These are phyloP conservation scores for Sebastes taczanowskii DNA, from an alignment of 2,797 vertebrate species.

Conservation along the genomic window DNA sequence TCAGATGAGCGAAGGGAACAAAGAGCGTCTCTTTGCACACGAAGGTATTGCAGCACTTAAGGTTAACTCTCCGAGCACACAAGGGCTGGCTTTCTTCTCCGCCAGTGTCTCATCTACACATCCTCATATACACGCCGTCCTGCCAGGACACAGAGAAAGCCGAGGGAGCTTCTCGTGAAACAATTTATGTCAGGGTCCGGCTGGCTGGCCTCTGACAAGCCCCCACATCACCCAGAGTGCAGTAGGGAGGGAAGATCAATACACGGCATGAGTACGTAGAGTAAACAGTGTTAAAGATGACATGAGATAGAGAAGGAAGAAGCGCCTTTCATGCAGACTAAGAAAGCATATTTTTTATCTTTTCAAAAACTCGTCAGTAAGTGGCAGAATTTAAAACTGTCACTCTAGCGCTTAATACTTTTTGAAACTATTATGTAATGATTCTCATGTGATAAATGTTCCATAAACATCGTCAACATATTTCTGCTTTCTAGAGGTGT, in stretches of 20 bases:
- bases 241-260: not conserved
- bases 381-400: not conserved
- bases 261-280: not conserved
- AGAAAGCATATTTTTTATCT: not conserved
- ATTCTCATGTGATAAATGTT: not conserved
- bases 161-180: slow-evolving; percentile 59
- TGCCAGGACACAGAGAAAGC: slow-evolving; percentile 45
- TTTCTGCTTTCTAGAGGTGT: not conserved
- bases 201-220: slow-evolving; percentile 51
- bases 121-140: slow-evolving; percentile 33
- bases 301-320: not conserved
- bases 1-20: slow-evolving; percentile 66
- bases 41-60: slow-evolving; percentile 62
- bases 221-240: slow-evolving; percentile 13
- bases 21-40: slow-evolving; percentile 67
- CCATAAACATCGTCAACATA: not conserved
- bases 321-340: not conserved
- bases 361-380: not conserved
- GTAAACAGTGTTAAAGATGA: not conserved
- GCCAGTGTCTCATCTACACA: slow-evolving; percentile 43
- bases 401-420: not conserved
- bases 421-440: not conserved
- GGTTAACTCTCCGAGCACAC: slow-evolving; percentile 69
- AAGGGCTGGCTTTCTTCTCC: slow-evolving; percentile 66
- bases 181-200: slow-evolving; percentile 64